Base-by-base conservation (phyloP, 2,888 invertebrate genomes). In the Stomorhina lunata region DNA sequence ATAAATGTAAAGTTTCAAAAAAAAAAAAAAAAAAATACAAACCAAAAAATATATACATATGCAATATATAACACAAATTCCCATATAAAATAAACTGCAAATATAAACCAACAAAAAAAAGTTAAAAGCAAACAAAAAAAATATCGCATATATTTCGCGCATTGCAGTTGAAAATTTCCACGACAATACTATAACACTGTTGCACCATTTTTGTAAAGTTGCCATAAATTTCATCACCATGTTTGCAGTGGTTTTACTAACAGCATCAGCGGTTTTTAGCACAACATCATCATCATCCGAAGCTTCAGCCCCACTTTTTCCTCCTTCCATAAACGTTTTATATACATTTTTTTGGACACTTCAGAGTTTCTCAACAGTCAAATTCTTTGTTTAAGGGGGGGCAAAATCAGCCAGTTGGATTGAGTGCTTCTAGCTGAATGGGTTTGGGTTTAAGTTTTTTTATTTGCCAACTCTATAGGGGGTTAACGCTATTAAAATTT, bases 141-240 rank as follows among this genome's bases (percentile, higher is more conserved):
- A 71, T 27, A 43, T 48, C 40, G 32, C 45, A 69, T 17, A 75
- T 37, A 75, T 79, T 82, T 79, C 82, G 82, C 79, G 82, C 82
- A 82, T 66, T 82, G 82, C 82, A 82, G 82, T 72, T 45, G 53
- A 71, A 82, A 79, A 66, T 57, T 50, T 73, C 57, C 69, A 68
- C 65, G n/a, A 82, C 82, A 80, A 80, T 71, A 77, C n/a, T n/a
- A n/a, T n/a, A n/a, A n/a, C 81, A 71, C 82, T 82, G 82, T 82
- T 82, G 82, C 82, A 79, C 82, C 79, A 82, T 81, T 80, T n/a
- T 85, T 84, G 86, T 86, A 87, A 88, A 86, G 87, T 88, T 87
- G 89, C 88, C 89, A 88, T 88, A 88, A 88, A 88, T 88, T 88
- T 86, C 87, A 79, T 76, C 79, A 79, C 79, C 79, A 79, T 82